phyloP scores from a whole-genome alignment of 2,113 vertebrate species.

The Pelobates fuscus region DNA sequence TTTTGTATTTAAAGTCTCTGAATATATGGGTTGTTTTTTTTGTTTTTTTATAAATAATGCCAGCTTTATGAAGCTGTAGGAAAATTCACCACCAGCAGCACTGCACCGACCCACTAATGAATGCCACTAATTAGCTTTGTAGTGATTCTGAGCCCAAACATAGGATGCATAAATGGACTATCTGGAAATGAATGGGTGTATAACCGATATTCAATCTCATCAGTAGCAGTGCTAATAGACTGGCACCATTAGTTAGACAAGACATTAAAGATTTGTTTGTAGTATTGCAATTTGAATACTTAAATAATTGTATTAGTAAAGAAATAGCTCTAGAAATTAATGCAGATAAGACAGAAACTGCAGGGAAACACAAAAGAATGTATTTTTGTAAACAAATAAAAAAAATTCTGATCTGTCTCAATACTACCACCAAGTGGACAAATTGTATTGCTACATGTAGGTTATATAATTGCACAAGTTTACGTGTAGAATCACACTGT shows the following conservation, averaged over 20 bases:
- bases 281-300: conserved; percentile 20
- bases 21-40: no score
- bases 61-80: no score
- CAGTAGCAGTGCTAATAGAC: conserved; percentile 33
- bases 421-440: conserved; percentile 23
- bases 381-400: not conserved
- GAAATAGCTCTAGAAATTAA: conserved; percentile 12
- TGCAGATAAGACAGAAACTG: conserved; percentile 8
- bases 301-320: conserved; percentile 45
- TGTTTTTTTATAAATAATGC: no score
- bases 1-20: no score
- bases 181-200: not conserved
- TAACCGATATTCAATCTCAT: not conserved
- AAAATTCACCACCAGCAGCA: no score
- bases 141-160: no score
- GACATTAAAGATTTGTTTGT: conserved; percentile 18
- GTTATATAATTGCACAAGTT: no score
- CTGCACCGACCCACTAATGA: no score
- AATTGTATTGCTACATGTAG: not conserved
- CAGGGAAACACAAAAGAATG: not conserved
- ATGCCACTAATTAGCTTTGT: no score
- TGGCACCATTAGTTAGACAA: conserved; percentile 31
- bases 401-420: not conserved
- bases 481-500: no score
- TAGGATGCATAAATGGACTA: no score